A percentile compares a stretch with the other conserved stretches of the same genome.
These are phyloP conservation scores for Sarcophaga variegata DNA, from an alignment of 2,888 invertebrate genomes.

Conservation along the genomic window DNA sequence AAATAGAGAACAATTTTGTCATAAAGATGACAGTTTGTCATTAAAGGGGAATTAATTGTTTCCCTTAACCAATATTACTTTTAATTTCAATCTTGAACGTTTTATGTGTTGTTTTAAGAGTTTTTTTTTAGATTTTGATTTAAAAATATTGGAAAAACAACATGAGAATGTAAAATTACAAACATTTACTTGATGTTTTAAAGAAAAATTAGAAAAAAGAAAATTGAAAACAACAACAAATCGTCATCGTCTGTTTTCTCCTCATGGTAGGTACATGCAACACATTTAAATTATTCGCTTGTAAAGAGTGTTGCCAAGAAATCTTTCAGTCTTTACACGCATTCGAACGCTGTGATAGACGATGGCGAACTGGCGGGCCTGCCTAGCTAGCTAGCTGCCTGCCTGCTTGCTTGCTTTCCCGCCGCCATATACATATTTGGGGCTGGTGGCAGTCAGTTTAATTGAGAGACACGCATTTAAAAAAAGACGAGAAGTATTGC, in stretches of 20 bases:
- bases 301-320: constrained; percentile 35
- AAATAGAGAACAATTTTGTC: too few species aligned
- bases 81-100: not conserved
- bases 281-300: not conserved
- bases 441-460: constrained; percentile 44
- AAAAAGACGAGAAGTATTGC: not conserved
- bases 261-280: constrained; percentile 40
- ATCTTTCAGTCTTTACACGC: not conserved
- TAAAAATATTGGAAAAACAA: constrained; percentile 22
- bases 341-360: not conserved
- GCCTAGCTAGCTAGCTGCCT: not conserved
- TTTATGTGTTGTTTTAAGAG: not conserved
- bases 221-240: constrained; percentile 48
- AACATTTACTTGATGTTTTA: constrained; percentile 65
- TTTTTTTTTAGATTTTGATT: constrained; percentile 5
- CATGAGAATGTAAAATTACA: constrained; percentile 5
- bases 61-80: constrained; percentile 10
- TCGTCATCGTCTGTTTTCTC: constrained; percentile 17
- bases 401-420: constrained; percentile 19
- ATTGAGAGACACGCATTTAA: constrained; percentile 45
- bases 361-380: not conserved
- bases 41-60: not conserved
- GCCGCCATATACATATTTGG: not conserved
- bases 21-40: too few species aligned
- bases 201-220: constrained; percentile 58